phyloP scores from a whole-genome alignment of 2,113 vertebrate species.

The Scolopax mira region DNA sequence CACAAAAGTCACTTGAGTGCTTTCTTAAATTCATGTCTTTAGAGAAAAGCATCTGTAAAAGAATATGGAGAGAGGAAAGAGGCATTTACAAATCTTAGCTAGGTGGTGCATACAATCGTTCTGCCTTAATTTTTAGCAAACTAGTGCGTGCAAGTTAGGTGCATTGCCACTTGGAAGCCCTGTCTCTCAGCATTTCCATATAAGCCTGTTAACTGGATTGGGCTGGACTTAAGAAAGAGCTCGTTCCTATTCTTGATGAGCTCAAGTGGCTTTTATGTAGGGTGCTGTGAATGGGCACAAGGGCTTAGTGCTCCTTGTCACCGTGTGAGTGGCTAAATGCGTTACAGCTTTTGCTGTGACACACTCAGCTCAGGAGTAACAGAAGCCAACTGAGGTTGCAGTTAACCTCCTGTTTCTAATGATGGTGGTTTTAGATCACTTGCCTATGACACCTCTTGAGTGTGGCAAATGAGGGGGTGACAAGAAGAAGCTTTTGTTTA shows the following conservation, averaged over 20 bases:
- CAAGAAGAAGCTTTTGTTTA: neutral
- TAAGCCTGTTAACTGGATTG: conserved; percentile 53
- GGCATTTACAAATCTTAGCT: neutral
- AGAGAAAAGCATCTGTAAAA: neutral
- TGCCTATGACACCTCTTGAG: rapidly evolving
- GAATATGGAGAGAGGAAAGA: neutral
- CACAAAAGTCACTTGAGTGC: neutral
- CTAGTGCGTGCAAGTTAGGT: neutral
- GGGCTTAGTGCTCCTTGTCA: neutral
- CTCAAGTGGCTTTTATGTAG: conserved; percentile 26
- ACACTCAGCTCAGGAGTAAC: neutral
- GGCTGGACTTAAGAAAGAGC: neutral
- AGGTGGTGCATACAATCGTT: rapidly evolving
- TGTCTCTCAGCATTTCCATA: conserved; percentile 1
- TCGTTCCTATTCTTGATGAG: conserved; percentile 20
- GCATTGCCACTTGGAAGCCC: neutral
- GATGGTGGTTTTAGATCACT: neutral
- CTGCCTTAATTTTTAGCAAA: neutral
- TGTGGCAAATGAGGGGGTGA: neutral
- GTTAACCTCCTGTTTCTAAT: neutral
- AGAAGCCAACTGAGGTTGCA: neutral
- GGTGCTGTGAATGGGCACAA: neutral
- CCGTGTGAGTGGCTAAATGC: neutral
- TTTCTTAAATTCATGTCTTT: neutral
- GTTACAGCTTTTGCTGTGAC: neutral